Evolutionary conservation across 2,113 vertebrate species (phyloP).

Genomic region (Carollia perspicillata): DNA sequence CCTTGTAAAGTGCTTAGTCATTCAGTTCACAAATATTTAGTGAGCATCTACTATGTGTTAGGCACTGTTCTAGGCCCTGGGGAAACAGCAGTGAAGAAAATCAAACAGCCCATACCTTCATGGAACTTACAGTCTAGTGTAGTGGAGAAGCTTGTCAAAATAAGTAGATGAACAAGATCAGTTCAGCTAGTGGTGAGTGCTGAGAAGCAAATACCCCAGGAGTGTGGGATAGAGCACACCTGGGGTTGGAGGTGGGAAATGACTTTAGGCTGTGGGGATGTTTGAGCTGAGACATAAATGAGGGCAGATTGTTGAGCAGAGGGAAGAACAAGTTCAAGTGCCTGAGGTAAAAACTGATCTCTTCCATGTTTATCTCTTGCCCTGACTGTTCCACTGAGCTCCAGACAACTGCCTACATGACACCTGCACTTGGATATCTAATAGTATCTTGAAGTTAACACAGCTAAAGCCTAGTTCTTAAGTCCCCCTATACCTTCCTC

Average conservation of each 20-base stretch:
- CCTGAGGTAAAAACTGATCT: background rate
- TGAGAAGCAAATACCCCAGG: background rate
- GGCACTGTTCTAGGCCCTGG: background rate
- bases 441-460: background rate
- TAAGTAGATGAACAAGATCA: background rate
- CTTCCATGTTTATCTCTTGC: background rate
- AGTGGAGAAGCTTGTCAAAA: background rate
- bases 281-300: background rate
- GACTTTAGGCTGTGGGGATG: background rate
- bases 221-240: background rate
- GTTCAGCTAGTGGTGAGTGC: background rate
- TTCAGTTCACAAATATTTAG: background rate
- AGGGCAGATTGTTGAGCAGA: background rate
- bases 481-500: background rate
- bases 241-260: background rate
- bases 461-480: background rate
- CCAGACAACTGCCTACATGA: background rate
- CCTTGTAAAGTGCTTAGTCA: background rate
- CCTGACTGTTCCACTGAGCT: background rate
- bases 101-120: background rate
- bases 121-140: background rate
- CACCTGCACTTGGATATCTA: background rate
- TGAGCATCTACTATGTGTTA: background rate
- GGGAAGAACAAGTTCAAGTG: constrained; percentile 16
- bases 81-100: background rate